These are phyloP conservation scores for Odontomyia ornata DNA, from an alignment of 2,888 invertebrate species.

Conservation along the genomic window DNA sequence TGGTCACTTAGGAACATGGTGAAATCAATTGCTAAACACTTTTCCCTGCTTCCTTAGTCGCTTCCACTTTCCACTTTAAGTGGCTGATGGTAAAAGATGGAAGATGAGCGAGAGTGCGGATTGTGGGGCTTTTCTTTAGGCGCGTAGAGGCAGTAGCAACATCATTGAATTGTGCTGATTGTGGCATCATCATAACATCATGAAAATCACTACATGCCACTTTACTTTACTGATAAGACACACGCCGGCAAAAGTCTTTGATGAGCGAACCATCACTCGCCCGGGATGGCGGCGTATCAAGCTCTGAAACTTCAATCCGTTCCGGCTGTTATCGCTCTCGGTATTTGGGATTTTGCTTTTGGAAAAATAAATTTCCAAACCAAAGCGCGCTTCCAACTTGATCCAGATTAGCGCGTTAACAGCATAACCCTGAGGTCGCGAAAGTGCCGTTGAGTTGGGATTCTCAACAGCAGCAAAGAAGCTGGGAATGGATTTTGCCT, in stretches of 20 bases:
- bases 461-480: too few species aligned
- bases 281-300: neutral
- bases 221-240: constrained; percentile 37
- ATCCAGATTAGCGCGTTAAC: constrained; percentile 12
- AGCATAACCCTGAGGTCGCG: too few species aligned
- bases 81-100: too few species aligned
- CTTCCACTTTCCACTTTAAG: too few species aligned
- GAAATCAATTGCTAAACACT: constrained; percentile 34
- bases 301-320: neutral
- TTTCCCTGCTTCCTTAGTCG: neutral
- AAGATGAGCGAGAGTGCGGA: too few species aligned
- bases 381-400: constrained; percentile 14
- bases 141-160: neutral
- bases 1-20: constrained; percentile 45
- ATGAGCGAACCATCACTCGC: neutral
- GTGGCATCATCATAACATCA: constrained; percentile 29
- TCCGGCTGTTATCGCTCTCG: neutral
- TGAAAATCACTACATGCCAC: constrained; percentile 41
- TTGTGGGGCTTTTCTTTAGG: too few species aligned
- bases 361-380: constrained; percentile 20
- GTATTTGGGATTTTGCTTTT: neutral
- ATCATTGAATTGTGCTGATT: neutral
- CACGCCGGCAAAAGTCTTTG: constrained; percentile 1
- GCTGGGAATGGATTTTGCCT: too few species aligned
- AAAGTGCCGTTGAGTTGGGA: too few species aligned